Percentiles rank a stretch among this genome's conserved stretches.
phyloP scores from a whole-genome alignment of 2,888 invertebrate genomes.

The Drepana falcataria region DNA sequence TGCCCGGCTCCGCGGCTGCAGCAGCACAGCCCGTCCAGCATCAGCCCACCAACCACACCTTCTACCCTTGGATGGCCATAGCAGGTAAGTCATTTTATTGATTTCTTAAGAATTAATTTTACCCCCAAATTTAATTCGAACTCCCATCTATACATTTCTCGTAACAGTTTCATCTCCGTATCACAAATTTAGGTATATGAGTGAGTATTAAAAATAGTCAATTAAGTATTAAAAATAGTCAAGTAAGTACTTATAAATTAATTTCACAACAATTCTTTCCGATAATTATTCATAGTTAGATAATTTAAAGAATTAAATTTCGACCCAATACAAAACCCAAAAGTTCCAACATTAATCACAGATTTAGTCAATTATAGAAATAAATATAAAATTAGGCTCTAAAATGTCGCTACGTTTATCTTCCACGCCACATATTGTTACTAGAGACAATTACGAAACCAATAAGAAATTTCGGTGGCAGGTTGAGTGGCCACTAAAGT shows the following conservation, averaged over 20 bases:
- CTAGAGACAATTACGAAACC: constrained; percentile 48
- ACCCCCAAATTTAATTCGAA: constrained; percentile 10
- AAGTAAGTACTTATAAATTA: too few species aligned
- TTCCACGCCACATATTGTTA: constrained; percentile 22
- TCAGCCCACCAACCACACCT: constrained; percentile 93
- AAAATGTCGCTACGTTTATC: constrained; percentile 49
- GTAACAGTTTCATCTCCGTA: too few species aligned
- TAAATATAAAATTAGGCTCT: constrained; percentile 25
- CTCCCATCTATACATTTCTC: too few species aligned
- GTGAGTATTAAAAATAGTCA: too few species aligned
- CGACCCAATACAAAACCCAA: constrained; percentile 3
- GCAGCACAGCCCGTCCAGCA: constrained; percentile 92
- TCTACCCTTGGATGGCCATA: constrained; percentile 99
- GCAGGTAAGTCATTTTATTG: constrained; percentile 86
- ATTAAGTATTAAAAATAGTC: too few species aligned
- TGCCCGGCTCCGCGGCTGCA: constrained; percentile 89
- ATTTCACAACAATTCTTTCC: too few species aligned
- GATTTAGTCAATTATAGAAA: neutral
- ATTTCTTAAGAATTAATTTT: neutral
- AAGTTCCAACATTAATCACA: neutral
- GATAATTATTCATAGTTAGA: too few species aligned
- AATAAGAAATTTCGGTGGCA: constrained; percentile 49
- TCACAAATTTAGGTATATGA: too few species aligned
- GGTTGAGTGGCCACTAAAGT: constrained; percentile 52
- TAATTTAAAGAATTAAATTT: constrained; percentile 13